Base-by-base conservation (phyloP, 2,888 invertebrate genomes). In the Callyntrura guangdongensis region DNA sequence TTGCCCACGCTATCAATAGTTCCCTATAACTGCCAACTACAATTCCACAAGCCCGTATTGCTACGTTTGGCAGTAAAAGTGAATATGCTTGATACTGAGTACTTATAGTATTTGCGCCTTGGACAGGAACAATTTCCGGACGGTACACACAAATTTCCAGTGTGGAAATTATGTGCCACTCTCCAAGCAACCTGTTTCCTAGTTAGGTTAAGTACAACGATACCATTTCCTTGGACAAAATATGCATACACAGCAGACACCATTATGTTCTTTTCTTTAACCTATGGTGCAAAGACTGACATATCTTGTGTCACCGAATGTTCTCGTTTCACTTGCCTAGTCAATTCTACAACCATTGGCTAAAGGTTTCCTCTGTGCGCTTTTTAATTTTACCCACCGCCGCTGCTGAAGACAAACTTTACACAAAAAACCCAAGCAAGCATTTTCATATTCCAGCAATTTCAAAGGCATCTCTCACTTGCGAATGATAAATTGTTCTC, bases 91-190 rank as follows among this genome's bases (percentile, higher is more conserved):
- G n/a, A n/a, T n/a, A n/a, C 12, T 17, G 36, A 4, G 27, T 69
- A 27, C n/a, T 69, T 69, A 67, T 67, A 36, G 67, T 36, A 64
- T 5, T 64, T 64, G 27, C 36, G 27, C 67, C 14, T n/a, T 69
- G 67, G 67, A 67, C 27, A 27, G 14, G n/a, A 14, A 36, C 67
- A 36, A 12, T 69, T 69, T 69, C 67, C 67, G 67, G 67, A 69
- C 67, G 27, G 27, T 69, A 69, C 8, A 69, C n/a, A 27, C 9
- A 36, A 36, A 36, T 36, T 36, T 69, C 67, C 67, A 36, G 0
- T 17, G 36, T 69, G 67, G 36, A 69, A 69, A 69, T 69, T 36
- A 69, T 36, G 67, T 69, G 67, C 27, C 67, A 69, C 36, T 36
- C 67, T 69, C 61, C 25, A 22, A 22, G 22, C 22, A 64, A 64